Percentiles rank a stretch among this genome's conserved stretches.
phyloP scores from a whole-genome alignment of 1,140 invertebrate species.

The Bombus fervidus region DNA sequence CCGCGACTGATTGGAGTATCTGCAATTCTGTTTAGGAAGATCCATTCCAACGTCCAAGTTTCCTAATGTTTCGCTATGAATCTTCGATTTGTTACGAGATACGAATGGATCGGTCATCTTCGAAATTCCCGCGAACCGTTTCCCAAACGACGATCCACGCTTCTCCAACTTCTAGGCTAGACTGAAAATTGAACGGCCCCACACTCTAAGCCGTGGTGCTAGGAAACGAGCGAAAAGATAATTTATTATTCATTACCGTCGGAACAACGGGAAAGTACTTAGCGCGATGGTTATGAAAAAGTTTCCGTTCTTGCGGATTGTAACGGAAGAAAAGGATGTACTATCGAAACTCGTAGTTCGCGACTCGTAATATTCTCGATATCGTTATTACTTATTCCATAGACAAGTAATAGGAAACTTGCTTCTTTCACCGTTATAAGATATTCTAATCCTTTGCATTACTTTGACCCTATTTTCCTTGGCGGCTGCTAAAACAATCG shows the following conservation, averaged over 20 bases:
- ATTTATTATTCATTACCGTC: slow-evolving; percentile 42
- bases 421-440: slow-evolving; percentile 24
- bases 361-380: slow-evolving; percentile 25
- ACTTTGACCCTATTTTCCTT: slow-evolving; percentile 62
- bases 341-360: slow-evolving; percentile 19
- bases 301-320: neutral
- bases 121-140: neutral
- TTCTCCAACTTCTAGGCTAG: neutral
- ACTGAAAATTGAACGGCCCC: slow-evolving; percentile 18
- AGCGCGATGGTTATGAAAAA: slow-evolving; percentile 6
- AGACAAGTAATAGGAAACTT: slow-evolving; percentile 53
- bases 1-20: slow-evolving; percentile 35
- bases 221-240: neutral
- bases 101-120: neutral
- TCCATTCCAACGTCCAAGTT: slow-evolving; percentile 34
- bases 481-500: slow-evolving; percentile 59
- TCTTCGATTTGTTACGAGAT: slow-evolving; percentile 18
- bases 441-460: slow-evolving; percentile 56
- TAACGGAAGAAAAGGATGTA: slow-evolving; percentile 18
- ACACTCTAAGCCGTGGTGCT: neutral
- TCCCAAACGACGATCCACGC: neutral
- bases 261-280: slow-evolving; percentile 35
- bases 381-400: slow-evolving; percentile 51
- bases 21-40: slow-evolving; percentile 32
- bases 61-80: slow-evolving; percentile 19